These are phyloP conservation scores for Aphidius gifuensis DNA, from an alignment of 1,140 invertebrate genomes.

Conservation along the genomic window DNA sequence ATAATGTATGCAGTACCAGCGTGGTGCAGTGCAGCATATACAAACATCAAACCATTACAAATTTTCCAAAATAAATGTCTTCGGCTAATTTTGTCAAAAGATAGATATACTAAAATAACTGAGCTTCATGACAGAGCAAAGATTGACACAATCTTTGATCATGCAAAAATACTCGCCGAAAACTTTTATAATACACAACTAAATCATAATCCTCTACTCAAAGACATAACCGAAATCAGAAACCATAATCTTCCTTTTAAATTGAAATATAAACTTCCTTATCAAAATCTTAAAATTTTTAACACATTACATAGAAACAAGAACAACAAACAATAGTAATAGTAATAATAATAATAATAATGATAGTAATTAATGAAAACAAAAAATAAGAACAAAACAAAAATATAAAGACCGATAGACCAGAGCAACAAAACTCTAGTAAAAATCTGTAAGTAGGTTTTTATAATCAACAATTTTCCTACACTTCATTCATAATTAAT, in stretches of 20 bases:
- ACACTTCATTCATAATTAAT: too few species aligned
- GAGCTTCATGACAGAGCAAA: slow-evolving; percentile 22
- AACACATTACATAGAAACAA: too few species aligned
- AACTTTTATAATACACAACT: slow-evolving; percentile 27
- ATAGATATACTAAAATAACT: slow-evolving; percentile 24
- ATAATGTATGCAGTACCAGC: slow-evolving; percentile 26
- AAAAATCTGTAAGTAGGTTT: too few species aligned
- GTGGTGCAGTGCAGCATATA: slow-evolving; percentile 24
- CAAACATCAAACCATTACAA: slow-evolving; percentile 24
- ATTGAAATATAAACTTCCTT: slow-evolving; percentile 27
- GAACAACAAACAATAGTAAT: too few species aligned
- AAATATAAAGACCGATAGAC: too few species aligned
- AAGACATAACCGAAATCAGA: slow-evolving; percentile 27
- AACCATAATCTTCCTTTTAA: slow-evolving; percentile 19
- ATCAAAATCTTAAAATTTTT: slow-evolving; percentile 20
- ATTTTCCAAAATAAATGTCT: slow-evolving; percentile 31
- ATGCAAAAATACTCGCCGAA: slow-evolving; percentile 18
- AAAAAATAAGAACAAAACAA: too few species aligned
- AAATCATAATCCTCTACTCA: slow-evolving; percentile 20
- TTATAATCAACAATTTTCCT: too few species aligned
- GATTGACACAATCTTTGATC: slow-evolving; percentile 19
- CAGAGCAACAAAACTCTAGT: too few species aligned
- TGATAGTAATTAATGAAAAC: too few species aligned
- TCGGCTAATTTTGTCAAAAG: slow-evolving; percentile 24
- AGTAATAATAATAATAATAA: too few species aligned